phyloP scores from a whole-genome alignment of 2,113 vertebrate genomes.

The Carassius auratus region DNA sequence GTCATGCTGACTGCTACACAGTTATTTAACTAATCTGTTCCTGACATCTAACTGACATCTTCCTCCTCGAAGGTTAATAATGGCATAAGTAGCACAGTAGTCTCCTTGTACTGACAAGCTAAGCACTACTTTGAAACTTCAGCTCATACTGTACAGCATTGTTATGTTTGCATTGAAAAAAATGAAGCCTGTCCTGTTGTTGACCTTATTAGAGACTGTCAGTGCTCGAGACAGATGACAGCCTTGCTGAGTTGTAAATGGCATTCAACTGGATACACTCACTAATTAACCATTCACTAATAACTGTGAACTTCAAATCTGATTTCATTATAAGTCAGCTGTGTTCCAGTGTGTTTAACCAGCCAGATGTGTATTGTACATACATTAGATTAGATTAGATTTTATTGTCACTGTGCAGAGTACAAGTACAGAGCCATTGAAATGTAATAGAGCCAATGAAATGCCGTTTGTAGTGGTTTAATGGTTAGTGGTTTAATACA shows the following conservation, averaged over 20 bases:
- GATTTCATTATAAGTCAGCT: not conserved
- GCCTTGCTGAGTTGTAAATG: not conserved
- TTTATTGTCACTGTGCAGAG: no score
- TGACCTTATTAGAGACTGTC: conserved; percentile 15
- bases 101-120: not conserved
- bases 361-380: not conserved
- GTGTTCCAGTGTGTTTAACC: not conserved
- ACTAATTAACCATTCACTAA: conserved; percentile 7
- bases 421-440: no score
- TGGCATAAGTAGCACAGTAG: not conserved
- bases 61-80: conserved; percentile 31
- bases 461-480: no score
- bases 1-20: not conserved
- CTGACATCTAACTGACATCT: conserved; percentile 6
- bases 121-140: not conserved
- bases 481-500: no score
- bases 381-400: no score
- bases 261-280: not conserved
- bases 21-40: not conserved
- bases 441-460: no score
- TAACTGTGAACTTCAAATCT: not conserved
- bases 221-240: conserved; percentile 1
- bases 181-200: not conserved
- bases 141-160: not conserved
- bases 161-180: not conserved